These are phyloP conservation scores for Gnathonemus longibarbis DNA, from an alignment of 2,113 vertebrate species.

Conservation along the genomic window DNA sequence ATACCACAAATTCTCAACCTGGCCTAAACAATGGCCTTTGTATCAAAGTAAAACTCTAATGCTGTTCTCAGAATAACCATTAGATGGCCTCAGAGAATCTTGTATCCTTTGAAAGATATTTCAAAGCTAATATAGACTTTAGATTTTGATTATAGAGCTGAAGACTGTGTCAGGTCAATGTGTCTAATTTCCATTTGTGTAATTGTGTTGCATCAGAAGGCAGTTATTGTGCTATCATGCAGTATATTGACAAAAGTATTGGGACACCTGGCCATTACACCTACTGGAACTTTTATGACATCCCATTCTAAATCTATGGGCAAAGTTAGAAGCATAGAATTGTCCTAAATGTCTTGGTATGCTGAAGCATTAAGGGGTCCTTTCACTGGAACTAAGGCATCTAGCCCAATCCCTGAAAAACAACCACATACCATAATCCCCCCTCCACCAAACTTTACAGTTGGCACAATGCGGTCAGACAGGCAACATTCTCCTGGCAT, in stretches of 20 bases:
- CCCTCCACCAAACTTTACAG: too few relatives aligned
- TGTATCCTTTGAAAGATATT: not conserved
- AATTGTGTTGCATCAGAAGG: not conserved
- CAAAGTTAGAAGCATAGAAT: not conserved
- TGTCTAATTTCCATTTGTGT: not conserved
- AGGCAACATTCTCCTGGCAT: not conserved
- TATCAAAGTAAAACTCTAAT: conserved; percentile 54
- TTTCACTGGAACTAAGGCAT: too few relatives aligned
- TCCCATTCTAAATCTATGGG: not conserved
- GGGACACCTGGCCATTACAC: not conserved
- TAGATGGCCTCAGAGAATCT: not conserved
- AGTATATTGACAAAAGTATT: not conserved
- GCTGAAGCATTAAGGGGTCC: not conserved
- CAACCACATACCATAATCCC: too few relatives aligned
- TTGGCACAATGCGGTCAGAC: not conserved
- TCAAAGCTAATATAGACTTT: not conserved
- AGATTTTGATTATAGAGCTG: not conserved
- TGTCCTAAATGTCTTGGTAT: not conserved
- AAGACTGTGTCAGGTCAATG: not conserved
- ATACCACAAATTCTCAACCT: conserved; percentile 53
- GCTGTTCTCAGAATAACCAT: not conserved
- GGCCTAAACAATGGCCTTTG: conserved; percentile 64
- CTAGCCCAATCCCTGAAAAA: too few relatives aligned
- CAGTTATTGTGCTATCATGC: not conserved
- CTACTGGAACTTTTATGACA: not conserved